phyloP scores from a whole-genome alignment of 2,113 vertebrate species.

The Crotalus helleri region DNA sequence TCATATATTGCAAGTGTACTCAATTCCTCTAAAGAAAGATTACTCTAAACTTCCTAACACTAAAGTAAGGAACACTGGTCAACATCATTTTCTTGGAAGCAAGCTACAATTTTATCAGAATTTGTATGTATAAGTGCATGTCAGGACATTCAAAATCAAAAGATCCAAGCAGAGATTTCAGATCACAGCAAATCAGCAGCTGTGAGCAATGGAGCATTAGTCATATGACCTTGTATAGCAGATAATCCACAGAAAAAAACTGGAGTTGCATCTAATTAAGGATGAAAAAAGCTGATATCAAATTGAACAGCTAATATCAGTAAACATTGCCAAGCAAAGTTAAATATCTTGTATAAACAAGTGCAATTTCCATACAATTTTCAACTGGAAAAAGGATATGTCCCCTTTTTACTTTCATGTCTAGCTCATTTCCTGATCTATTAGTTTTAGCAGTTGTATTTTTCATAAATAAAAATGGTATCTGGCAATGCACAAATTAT shows the following conservation, averaged over 20 bases:
- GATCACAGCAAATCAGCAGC: not conserved
- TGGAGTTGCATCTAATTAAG: not conserved
- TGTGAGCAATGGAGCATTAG: not conserved
- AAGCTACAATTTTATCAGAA: not conserved
- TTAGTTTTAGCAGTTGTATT: not conserved
- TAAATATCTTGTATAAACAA: not conserved
- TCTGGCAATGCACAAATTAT: not conserved
- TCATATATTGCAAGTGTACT: not conserved
- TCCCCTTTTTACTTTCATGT: not conserved
- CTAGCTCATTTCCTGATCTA: not conserved
- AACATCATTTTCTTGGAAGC: not conserved
- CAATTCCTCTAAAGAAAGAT: not conserved
- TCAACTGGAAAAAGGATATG: not conserved
- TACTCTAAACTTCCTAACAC: not conserved
- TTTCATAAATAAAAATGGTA: not conserved
- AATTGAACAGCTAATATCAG: not conserved
- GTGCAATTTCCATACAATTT: not conserved
- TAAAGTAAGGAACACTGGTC: not conserved
- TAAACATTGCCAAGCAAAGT: not conserved
- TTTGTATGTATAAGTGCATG: not conserved
- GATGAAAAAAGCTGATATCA: not conserved
- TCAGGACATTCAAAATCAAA: not conserved
- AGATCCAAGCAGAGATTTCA: not conserved
- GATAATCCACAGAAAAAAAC: not conserved
- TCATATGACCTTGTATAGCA: not conserved